Base-by-base conservation (phyloP, 2,113 vertebrate genomes). In the Mobula birostris region DNA sequence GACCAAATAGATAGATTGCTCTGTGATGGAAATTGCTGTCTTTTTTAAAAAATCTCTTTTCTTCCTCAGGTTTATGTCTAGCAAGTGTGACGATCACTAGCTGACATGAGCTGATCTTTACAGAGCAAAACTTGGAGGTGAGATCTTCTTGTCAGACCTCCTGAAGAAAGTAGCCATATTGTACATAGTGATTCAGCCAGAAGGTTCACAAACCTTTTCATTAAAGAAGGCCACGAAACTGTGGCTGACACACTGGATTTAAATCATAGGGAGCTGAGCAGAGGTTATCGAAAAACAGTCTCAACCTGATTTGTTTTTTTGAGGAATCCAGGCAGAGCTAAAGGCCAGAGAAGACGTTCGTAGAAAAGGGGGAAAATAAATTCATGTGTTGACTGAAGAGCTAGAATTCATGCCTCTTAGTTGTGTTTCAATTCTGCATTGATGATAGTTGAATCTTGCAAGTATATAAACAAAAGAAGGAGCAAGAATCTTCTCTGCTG, bases 401-500 rank as follows among this genome's bases (percentile, higher is more conserved):
- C 56, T 61, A 9, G 6, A 56, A 29, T 29, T 61, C 27, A 27
- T 29, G 27, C 27, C 9, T 58, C 56, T 87, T 29, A 56, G 3
- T 61, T 29, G 56, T 5, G 83, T n/a, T 29, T 0, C 83, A 61
- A 4, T 87, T 29, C 11, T 0, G 40, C 7, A 21, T 68, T 40
- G 63, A 68, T 8, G 61, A 36, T 29, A 14, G 19, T 92, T 95
- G 56, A 94, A 95, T 95, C 94, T 48, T 95, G 94, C 80, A 95
- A 95, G 95, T 95, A 32, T 24, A 48, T 6, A 72, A 88, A 94
- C 36, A 95, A 96, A 94, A 97, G 96, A 97, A 96, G 70, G 70
- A 72, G 15, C 70, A 96, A 97, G 96, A 96, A 96, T 96, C 96
- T 96, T 96, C 94, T 95, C 97, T 96, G 90, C 36, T 27, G 90